Percentiles rank a stretch among this genome's conserved stretches.
phyloP scores from a whole-genome alignment of 2,797 vertebrate genomes.

The Carcharodon carcharias region DNA sequence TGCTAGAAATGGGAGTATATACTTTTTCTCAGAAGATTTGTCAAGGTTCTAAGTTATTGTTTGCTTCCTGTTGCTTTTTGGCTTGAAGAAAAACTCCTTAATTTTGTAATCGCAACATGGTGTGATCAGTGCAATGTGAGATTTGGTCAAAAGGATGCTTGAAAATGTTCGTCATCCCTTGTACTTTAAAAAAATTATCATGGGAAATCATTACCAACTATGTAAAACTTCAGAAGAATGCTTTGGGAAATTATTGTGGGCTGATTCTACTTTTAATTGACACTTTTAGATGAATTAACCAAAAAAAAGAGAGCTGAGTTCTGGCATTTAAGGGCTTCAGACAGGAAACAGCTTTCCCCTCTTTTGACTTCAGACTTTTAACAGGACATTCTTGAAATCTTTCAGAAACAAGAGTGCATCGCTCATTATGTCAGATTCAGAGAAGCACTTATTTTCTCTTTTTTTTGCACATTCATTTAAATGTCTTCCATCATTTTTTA shows the following conservation, averaged over 20 bases:
- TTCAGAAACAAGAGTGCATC: not conserved
- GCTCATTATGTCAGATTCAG: not conserved
- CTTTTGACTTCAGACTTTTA: constrained; percentile 4
- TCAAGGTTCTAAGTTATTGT: constrained; percentile 4
- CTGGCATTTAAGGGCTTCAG: constrained; percentile 12
- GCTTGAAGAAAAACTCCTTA: constrained; percentile 16
- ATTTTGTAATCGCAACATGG: not conserved
- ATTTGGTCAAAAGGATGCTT: constrained; percentile 9
- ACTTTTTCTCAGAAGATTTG: not conserved
- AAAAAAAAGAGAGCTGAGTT: not conserved
- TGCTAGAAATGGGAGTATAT: not conserved
- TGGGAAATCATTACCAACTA: not conserved
- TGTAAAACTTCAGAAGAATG: constrained; percentile 20
- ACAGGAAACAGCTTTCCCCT: constrained; percentile 24
- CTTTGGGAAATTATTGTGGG: constrained; percentile 11
- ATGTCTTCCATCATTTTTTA: not conserved
- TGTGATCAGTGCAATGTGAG: not conserved
- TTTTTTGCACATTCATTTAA: not conserved
- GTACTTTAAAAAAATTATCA: constrained; percentile 2
- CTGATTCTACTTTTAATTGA: constrained; percentile 24
- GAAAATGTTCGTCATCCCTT: constrained; percentile 16
- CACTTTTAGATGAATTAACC: constrained; percentile 15
- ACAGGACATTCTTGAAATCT: constrained; percentile 26
- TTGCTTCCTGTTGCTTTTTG: constrained; percentile 26
- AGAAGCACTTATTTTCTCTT: not conserved